phyloP scores from a whole-genome alignment of 2,888 invertebrate genomes.

The Amiota communis region DNA sequence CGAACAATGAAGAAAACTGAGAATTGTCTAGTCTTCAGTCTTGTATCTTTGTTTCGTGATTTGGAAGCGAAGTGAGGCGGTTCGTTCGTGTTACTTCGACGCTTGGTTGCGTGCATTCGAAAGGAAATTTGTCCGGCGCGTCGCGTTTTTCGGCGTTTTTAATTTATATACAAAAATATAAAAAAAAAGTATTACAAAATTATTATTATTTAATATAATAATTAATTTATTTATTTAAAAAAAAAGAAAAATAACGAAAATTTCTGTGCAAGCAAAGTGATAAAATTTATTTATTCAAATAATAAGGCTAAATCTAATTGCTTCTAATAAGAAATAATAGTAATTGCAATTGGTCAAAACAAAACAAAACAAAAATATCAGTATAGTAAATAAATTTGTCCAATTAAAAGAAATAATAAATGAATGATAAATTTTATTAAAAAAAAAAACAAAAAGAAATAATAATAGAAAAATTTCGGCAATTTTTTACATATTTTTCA shows the following conservation, averaged over 20 bases:
- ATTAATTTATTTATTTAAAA: not conserved
- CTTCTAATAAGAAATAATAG: not conserved
- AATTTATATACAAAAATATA: not conserved
- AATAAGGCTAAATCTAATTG: too few species aligned
- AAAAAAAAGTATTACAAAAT: constrained; percentile 4
- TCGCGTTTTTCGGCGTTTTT: constrained; percentile 26
- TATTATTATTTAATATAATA: not conserved
- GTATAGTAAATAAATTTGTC: too few species aligned
- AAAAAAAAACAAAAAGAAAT: constrained; percentile 4
- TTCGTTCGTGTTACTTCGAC: constrained; percentile 2
- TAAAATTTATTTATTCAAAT: not conserved
- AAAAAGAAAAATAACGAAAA: too few species aligned
- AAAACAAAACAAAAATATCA: not conserved
- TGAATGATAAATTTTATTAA: not conserved
- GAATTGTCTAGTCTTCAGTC: too few species aligned
- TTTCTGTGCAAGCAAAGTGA: not conserved
- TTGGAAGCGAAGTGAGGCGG: constrained; percentile 20
- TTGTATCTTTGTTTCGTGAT: not conserved
- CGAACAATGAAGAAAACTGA: too few species aligned
- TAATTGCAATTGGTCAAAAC: not conserved
- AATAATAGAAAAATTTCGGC: constrained; percentile 38
- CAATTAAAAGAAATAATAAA: not conserved
- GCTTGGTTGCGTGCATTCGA: not conserved
- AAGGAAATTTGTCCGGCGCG: not conserved
- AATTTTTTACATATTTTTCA: constrained; percentile 64